These are phyloP conservation scores for Aythya baeri DNA, from an alignment of 2,113 vertebrate species.

Conservation along the genomic window DNA sequence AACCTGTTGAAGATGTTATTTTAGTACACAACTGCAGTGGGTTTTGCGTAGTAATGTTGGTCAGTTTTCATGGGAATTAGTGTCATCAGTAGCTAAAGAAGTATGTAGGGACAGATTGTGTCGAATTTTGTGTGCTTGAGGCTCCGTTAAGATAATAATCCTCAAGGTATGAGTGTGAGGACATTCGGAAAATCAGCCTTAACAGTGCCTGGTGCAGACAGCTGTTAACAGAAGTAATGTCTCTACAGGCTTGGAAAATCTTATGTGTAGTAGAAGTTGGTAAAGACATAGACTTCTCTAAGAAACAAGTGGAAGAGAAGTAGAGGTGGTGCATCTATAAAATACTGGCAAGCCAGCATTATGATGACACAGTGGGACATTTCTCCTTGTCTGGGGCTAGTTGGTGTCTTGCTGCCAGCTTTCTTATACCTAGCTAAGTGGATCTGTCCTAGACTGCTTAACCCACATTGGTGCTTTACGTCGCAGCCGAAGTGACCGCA, in stretches of 20 bases:
- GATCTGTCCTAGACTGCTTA: not conserved
- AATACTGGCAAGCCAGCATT: not conserved
- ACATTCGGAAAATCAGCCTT: not conserved
- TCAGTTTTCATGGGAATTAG: not conserved
- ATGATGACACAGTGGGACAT: not conserved
- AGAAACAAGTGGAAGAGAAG: not conserved
- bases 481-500: not conserved
- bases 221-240: not conserved
- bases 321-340: rapidly evolving
- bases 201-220: not conserved
- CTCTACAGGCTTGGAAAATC: not conserved
- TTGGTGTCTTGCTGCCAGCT: not conserved
- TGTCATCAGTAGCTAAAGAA: not conserved
- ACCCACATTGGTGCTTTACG: not conserved
- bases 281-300: not conserved
- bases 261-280: not conserved
- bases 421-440: not conserved
- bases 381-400: not conserved
- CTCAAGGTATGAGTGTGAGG: not conserved
- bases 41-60: not conserved
- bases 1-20: not conserved
- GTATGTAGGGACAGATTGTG: not conserved
- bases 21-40: not conserved
- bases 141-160: not conserved
- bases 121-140: not conserved